phyloP scores from a whole-genome alignment of 2,888 invertebrate species.

The Melinopterus prodromus region DNA sequence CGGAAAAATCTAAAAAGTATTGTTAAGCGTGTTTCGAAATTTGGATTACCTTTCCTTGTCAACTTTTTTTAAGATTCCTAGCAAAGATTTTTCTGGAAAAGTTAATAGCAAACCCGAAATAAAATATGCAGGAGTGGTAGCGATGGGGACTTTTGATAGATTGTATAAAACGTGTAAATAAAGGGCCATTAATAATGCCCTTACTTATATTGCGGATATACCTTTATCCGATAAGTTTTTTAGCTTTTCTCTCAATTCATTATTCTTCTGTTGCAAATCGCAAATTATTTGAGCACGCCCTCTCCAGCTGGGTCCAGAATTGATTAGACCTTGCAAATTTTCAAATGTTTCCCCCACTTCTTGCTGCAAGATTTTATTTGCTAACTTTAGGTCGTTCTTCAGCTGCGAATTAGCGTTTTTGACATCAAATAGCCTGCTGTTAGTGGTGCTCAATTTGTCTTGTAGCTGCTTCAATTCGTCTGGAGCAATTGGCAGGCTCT shows the following conservation, averaged over 20 bases:
- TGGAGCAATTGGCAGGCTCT: constrained; percentile 50
- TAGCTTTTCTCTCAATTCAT: constrained; percentile 72
- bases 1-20: too few relatives aligned
- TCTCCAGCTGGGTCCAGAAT: constrained; percentile 72
- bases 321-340: constrained; percentile 68
- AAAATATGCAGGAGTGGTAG: too few relatives aligned
- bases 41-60: too few relatives aligned
- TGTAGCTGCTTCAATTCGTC: constrained; percentile 68
- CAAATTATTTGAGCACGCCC: constrained; percentile 81
- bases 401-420: constrained; percentile 74
- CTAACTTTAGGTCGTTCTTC: constrained; percentile 75
- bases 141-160: too few relatives aligned
- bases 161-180: too few relatives aligned
- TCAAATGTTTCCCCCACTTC: constrained; percentile 79
- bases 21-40: too few relatives aligned
- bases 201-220: not conserved
- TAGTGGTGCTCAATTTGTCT: constrained; percentile 67
- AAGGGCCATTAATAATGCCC: too few relatives aligned
- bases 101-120: too few relatives aligned
- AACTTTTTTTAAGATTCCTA: too few relatives aligned
- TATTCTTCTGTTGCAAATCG: constrained; percentile 72
- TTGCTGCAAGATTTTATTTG: constrained; percentile 77
- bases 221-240: constrained; percentile 52
- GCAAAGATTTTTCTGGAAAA: too few relatives aligned
- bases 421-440: constrained; percentile 72